Conservation (phyloP, 2,888 invertebrate genomes). For the Cancer borealis region DNA sequence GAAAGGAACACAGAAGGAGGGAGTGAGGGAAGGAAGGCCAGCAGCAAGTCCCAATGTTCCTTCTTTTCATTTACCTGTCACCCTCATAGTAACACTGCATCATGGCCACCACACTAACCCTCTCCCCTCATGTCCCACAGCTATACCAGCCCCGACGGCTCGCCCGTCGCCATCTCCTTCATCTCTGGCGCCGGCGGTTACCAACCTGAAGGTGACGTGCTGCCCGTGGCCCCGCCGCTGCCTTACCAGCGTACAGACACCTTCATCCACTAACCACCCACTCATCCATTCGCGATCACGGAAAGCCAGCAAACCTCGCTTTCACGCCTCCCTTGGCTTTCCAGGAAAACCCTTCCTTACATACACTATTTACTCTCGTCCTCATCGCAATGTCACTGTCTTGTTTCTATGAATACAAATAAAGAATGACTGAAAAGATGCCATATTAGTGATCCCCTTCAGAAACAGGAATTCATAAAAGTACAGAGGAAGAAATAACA, state of each 20-base stretch:
- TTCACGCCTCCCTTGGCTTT: background rate
- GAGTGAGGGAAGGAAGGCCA: background rate
- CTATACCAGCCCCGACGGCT: constrained; percentile 65
- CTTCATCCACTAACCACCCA: background rate
- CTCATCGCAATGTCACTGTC: background rate
- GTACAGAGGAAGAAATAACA: too few relatives aligned
- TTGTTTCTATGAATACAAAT: background rate
- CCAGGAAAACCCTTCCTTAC: background rate
- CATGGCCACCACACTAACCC: background rate
- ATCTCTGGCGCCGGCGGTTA: constrained; percentile 53
- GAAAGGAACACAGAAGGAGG: background rate
- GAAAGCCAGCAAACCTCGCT: background rate
- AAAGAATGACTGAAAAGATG: background rate
- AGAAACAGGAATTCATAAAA: too few relatives aligned
- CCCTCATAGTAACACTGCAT: background rate
- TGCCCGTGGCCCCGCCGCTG: constrained; percentile 65
- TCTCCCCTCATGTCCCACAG: background rate
- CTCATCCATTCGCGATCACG: background rate
- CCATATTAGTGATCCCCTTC: too few relatives aligned
- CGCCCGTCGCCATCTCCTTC: constrained; percentile 64
- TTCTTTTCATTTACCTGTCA: background rate
- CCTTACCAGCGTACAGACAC: constrained; percentile 48
- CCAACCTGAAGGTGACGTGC: constrained; percentile 60
- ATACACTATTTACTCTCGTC: background rate
- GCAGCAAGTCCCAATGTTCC: background rate